Evolutionary conservation across 2,113 vertebrate genomes (phyloP).

Genomic region (Sarotherodon lohbergeri): DNA sequence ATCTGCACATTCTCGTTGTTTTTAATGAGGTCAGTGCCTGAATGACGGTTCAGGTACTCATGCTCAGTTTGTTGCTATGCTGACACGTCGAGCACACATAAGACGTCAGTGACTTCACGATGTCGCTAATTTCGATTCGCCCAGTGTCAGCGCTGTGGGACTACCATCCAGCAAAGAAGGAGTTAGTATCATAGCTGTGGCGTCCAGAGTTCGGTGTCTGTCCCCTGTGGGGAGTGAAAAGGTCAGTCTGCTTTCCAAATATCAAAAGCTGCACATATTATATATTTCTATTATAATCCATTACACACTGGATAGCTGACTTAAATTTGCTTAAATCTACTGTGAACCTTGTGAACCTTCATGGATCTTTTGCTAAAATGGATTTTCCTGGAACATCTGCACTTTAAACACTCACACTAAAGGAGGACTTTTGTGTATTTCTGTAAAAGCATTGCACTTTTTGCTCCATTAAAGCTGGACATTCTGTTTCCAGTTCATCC

Average conservation of each 20-base stretch:
- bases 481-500: neutral
- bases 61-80: neutral
- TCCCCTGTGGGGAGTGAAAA: neutral
- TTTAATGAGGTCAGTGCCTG: neutral
- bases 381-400: neutral
- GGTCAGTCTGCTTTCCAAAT: neutral
- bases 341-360: neutral
- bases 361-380: neutral
- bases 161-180: neutral
- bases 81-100: neutral
- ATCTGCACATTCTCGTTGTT: neutral
- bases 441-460: neutral
- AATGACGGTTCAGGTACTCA: rapidly evolving
- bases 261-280: neutral
- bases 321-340: neutral
- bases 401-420: neutral
- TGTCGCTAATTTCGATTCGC: neutral
- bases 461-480: neutral
- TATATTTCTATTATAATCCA: neutral
- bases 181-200: neutral
- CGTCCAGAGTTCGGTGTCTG: neutral
- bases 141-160: neutral
- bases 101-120: neutral
- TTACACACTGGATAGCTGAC: neutral
- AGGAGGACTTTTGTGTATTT: neutral